Evolutionary conservation across 2,888 invertebrate genomes (phyloP).

Genomic region (Plemyria rubiginata): DNA sequence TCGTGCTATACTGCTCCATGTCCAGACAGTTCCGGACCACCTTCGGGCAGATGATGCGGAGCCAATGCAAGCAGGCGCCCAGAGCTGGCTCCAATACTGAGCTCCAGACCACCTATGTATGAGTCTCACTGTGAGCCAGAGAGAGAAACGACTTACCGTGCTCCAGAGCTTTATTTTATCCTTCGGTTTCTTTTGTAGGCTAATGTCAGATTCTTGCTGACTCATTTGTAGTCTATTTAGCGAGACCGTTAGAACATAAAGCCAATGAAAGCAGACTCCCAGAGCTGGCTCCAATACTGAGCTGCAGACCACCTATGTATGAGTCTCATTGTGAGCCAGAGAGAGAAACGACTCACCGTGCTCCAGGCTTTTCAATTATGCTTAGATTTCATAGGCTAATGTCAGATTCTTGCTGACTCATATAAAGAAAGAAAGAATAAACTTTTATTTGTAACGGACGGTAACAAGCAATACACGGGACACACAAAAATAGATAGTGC

Average conservation of each 20-base stretch:
- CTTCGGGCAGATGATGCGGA: constrained; percentile 89
- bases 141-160: not conserved
- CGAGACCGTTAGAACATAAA: constrained; percentile 45
- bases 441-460: too few species aligned
- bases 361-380: not conserved
- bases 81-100: constrained; percentile 85
- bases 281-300: constrained; percentile 85
- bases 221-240: too few species aligned
- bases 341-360: not conserved
- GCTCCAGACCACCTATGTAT: constrained; percentile 87
- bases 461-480: too few species aligned
- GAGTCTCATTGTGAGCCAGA: constrained; percentile 28
- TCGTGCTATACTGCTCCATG: constrained; percentile 97
- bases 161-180: not conserved
- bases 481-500: too few species aligned
- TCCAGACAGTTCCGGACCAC: constrained; percentile 95
- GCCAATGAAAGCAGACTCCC: constrained; percentile 80
- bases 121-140: constrained; percentile 27
- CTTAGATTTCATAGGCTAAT: too few species aligned
- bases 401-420: too few species aligned
- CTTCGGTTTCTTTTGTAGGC: too few species aligned
- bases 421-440: too few species aligned
- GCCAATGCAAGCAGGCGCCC: constrained; percentile 80
- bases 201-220: too few species aligned
- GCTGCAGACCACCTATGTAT: constrained; percentile 87